Conservation (phyloP, 92 coral and sea anemone species). For the Micromussa lordhowensis region DNA sequence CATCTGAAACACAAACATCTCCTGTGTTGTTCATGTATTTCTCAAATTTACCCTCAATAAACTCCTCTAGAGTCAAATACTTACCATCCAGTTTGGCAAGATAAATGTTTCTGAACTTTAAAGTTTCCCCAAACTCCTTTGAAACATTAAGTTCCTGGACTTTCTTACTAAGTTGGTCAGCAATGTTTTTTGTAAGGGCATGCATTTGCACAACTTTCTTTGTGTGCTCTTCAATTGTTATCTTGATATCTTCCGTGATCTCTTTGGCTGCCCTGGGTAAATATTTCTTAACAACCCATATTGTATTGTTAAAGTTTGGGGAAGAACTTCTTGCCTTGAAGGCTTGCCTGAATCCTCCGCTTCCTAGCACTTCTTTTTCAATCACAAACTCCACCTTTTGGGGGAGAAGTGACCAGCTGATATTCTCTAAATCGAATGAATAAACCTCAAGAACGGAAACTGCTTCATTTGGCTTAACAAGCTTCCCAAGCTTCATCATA, state of each 20-base stretch:
- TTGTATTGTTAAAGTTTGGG: conserved; percentile 13
- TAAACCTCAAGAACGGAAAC: no score
- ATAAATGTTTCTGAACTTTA: conserved; percentile 38
- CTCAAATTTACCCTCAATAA: conserved; percentile 45
- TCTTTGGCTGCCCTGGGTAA: conserved; percentile 5
- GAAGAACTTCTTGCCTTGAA: conserved; percentile 43
- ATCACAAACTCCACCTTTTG: conserved; percentile 31
- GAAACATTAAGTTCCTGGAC: conserved; percentile 47
- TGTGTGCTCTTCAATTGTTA: conserved; percentile 43
- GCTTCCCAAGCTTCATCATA: no score
- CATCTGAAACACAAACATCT: conserved; percentile 31
- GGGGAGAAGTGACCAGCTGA: not conserved
- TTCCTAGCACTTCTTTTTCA: conserved; percentile 39
- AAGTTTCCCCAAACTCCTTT: conserved; percentile 44
- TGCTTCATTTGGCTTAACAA: no score
- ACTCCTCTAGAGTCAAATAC: conserved; percentile 66
- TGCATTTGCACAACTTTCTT: conserved; percentile 61
- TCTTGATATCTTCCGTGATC: conserved; percentile 28
- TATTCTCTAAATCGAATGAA: no score
- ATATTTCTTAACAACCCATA: conserved; percentile 30
- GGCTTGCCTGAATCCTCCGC: conserved; percentile 41
- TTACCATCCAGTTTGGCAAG: conserved; percentile 48
- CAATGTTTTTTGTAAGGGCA: conserved; percentile 57
- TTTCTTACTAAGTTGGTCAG: conserved; percentile 42
- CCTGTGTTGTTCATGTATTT: conserved; percentile 68